Percentiles rank a stretch among this genome's conserved stretches.
phyloP scores from a whole-genome alignment of 2,797 vertebrate species.

The Melanogrammus aeglefinus region DNA sequence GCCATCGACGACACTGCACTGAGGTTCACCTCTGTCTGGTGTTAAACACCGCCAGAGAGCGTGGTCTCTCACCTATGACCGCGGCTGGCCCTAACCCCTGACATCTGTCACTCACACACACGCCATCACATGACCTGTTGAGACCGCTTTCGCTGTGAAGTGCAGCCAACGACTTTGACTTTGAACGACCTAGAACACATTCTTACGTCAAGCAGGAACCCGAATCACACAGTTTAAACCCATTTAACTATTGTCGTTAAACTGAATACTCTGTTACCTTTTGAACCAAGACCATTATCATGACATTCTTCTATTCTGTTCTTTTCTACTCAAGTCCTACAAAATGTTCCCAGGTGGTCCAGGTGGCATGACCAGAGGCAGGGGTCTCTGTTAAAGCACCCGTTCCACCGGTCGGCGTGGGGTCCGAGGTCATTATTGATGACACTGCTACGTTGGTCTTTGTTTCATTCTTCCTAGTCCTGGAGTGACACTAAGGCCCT shows the following conservation, averaged over 20 bases:
- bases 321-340: background rate
- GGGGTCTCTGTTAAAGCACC: background rate
- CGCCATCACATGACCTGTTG: slow-evolving; percentile 21
- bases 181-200: background rate
- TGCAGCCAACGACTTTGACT: background rate
- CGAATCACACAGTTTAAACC: background rate
- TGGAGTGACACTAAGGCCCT: background rate
- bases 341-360: background rate
- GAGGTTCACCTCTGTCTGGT: slow-evolving; percentile 20
- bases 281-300: background rate
- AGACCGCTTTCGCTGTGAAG: background rate
- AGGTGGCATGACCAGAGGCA: background rate
- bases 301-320: background rate
- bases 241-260: background rate
- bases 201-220: background rate
- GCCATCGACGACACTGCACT: background rate
- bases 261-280: background rate
- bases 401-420: background rate
- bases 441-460: background rate
- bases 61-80: background rate
- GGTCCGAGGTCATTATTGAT: background rate
- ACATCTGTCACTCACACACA: slow-evolving; percentile 7
- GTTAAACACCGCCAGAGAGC: slow-evolving; percentile 12
- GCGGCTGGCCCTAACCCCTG: slow-evolving; percentile 9
- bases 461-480: background rate